phyloP scores from a whole-genome alignment of 2,888 invertebrate species.

The Lysandra bellargus region DNA sequence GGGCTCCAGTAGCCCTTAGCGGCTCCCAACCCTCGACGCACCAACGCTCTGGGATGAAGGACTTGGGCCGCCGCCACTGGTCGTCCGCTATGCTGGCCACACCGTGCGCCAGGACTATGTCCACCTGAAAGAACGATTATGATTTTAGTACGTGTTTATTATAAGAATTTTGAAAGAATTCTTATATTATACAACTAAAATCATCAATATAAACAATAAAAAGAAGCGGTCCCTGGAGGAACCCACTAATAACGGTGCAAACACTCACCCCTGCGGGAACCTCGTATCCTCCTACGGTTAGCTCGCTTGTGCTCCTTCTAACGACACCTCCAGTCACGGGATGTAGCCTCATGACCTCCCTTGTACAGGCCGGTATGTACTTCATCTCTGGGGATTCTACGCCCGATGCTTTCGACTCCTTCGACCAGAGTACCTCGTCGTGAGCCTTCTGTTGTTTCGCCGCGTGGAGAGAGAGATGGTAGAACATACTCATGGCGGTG shows the following conservation, averaged over 20 bases:
- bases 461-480: conserved; percentile 69
- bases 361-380: conserved; percentile 60
- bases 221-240: neutral
- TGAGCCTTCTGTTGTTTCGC: conserved; percentile 70
- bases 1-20: conserved; percentile 59
- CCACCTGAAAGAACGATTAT: conserved; percentile 52
- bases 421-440: conserved; percentile 65
- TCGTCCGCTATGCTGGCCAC: conserved; percentile 65
- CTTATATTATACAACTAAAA: too few relatives aligned
- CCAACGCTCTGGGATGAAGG: conserved; percentile 72
- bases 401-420: conserved; percentile 57
- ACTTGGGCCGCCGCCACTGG: conserved; percentile 65
- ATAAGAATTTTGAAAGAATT: too few relatives aligned
- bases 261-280: conserved; percentile 67
- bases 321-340: conserved; percentile 71
- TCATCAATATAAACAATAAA: neutral
- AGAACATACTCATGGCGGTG: conserved; percentile 66
- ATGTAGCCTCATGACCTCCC: conserved; percentile 65
- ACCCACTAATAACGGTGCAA: neutral
- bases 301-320: conserved; percentile 54
- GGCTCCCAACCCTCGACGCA: conserved; percentile 63
- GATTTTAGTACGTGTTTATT: neutral
- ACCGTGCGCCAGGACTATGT: conserved; percentile 71
- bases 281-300: conserved; percentile 65
- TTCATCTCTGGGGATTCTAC: conserved; percentile 52